Base-by-base conservation (phyloP, 2,113 vertebrate species). In the Oreochromis spilurus region DNA sequence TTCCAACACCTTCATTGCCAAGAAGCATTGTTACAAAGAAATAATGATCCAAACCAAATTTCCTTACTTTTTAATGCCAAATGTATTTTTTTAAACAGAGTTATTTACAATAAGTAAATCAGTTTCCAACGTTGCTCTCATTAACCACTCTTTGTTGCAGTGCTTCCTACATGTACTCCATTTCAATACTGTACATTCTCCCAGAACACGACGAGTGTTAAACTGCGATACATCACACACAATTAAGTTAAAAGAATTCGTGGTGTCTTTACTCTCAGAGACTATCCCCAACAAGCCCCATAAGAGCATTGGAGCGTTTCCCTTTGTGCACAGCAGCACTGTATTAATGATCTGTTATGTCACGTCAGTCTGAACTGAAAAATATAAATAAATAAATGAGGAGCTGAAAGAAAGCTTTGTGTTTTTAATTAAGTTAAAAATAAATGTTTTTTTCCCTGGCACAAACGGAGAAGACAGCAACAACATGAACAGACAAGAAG, bases 401-500 rank as follows among this genome's bases (percentile, higher is more conserved):
- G 36, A 45, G 24, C 65, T 17, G 38, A 10, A 16, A 70, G 65
- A 9, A 43, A 16, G 38, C 21, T 9, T 16, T 24, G n/a, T 43
- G 36, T 43, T 40, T 6, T 70, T 70, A 24, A 24, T 24, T 5
- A 0, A 70, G 26, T 24, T 14, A 26, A 45, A 72, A 5, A 43
- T 31, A 45, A 1, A 16, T 26, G 12, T 0, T 21, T 70, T 43
- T 19, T 24, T 10, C 1, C 21, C 21, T 45, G 13, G 13, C 40
- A 45, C 40, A 45, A 45, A 0, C 0, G 0, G 13, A 8, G 2
- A 16, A 45, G 13, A 45, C 40, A 72, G 43, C 62, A 65, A 67
- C 38, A 72, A 7, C 40, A 72, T 0, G 0, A 72, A 7, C 0
- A 45, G 67, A 16, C n/a, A 26, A 62, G 17, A 26, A 72, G 0